A percentile compares a stretch with the other conserved stretches of the same genome.
These are phyloP conservation scores for Neelides sp. DNA, from an alignment of 1,140 invertebrate genomes.

Conservation along the genomic window DNA sequence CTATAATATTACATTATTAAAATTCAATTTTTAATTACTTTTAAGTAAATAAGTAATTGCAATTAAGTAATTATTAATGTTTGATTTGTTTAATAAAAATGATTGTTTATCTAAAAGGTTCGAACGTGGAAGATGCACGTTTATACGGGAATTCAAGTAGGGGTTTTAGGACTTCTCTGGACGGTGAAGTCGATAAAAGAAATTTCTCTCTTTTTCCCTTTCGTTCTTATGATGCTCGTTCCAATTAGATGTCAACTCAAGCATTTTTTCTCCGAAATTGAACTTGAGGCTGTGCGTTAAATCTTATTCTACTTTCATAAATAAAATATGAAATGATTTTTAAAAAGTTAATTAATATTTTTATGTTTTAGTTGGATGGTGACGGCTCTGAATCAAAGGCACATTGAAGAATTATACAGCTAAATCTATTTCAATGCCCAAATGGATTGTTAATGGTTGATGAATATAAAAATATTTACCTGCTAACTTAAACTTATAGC, in stretches of 20 bases:
- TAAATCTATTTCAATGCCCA: too few species aligned
- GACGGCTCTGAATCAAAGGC: too few species aligned
- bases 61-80: too few species aligned
- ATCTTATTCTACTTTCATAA: background rate
- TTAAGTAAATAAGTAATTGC: background rate
- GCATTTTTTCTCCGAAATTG: conserved; percentile 59
- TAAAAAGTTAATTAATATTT: conserved; percentile 3
- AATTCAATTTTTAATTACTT: conserved; percentile 13
- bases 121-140: conserved; percentile 83
- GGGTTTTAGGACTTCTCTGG: conserved; percentile 65
- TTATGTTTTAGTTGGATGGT: conserved; percentile 4
- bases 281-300: conserved; percentile 61
- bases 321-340: too few species aligned
- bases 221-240: conserved; percentile 81
- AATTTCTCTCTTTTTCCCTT: conserved; percentile 77
- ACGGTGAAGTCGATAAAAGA: conserved; percentile 68
- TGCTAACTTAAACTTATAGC: too few species aligned
- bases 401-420: too few species aligned
- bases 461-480: too few species aligned
- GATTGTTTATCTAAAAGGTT: conserved; percentile 44
- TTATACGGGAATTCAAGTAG: conserved; percentile 71
- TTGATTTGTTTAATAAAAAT: background rate
- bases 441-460: too few species aligned
- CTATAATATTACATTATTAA: conserved; percentile 57
- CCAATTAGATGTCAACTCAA: conserved; percentile 63